These are phyloP conservation scores for Micropterix aruncella DNA, from an alignment of 2,888 invertebrate species.

Conservation along the genomic window DNA sequence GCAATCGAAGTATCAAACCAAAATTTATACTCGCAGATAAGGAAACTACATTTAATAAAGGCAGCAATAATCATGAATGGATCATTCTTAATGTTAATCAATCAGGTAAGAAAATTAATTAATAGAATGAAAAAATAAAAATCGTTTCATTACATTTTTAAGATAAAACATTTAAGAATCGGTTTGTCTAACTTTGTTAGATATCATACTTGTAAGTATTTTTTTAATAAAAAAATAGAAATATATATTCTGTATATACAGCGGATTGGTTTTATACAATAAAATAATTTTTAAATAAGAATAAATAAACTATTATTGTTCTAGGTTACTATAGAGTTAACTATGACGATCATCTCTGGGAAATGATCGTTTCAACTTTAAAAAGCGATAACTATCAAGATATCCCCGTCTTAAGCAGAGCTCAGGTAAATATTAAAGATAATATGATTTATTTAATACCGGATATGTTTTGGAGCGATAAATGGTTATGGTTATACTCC, in stretches of 20 bases:
- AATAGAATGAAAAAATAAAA: too few relatives aligned
- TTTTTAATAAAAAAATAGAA: too few relatives aligned
- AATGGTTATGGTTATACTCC: too few relatives aligned
- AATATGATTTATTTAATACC: too few relatives aligned
- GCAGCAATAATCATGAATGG: slow-evolving; percentile 30
- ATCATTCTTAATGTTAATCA: slow-evolving; percentile 46
- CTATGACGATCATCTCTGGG: slow-evolving; percentile 43
- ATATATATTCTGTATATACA: background rate
- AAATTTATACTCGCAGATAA: slow-evolving; percentile 7
- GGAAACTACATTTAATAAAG: slow-evolving; percentile 16
- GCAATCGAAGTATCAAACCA: slow-evolving; percentile 11
- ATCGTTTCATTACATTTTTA: too few relatives aligned
- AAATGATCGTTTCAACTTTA: slow-evolving; percentile 34
- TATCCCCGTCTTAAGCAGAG: slow-evolving; percentile 50
- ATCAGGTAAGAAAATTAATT: slow-evolving; percentile 35
- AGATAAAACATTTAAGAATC: too few relatives aligned
- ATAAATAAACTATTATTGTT: slow-evolving; percentile 6
- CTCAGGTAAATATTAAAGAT: too few relatives aligned
- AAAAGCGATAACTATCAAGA: slow-evolving; percentile 21
- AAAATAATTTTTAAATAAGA: background rate
- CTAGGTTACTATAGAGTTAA: slow-evolving; percentile 47
- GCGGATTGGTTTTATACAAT: too few relatives aligned
- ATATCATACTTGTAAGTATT: too few relatives aligned
- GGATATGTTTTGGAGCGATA: too few relatives aligned
- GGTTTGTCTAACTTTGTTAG: too few relatives aligned